These are phyloP conservation scores for Chaenodraco wilsoni DNA, from an alignment of 2,797 vertebrate genomes.

Conservation along the genomic window DNA sequence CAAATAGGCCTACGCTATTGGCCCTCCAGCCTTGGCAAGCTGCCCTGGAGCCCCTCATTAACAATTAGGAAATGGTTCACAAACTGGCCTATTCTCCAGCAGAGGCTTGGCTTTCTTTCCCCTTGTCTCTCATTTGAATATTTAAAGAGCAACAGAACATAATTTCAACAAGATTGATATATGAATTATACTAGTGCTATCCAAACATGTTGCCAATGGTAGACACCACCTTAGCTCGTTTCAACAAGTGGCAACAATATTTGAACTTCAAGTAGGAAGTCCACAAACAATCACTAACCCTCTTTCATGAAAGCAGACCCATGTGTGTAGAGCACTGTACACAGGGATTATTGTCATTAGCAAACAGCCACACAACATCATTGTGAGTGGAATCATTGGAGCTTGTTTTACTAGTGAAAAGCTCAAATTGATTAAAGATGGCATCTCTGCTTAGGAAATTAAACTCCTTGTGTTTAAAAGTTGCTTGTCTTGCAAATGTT, in stretches of 20 bases:
- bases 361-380: constrained; percentile 14
- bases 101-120: constrained; percentile 83
- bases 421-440: not conserved
- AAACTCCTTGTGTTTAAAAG: not conserved
- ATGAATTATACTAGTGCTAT: constrained; percentile 43
- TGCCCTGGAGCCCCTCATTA: constrained; percentile 80
- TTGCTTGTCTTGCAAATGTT: not conserved
- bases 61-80: constrained; percentile 94
- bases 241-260: constrained; percentile 23
- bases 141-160: constrained; percentile 80
- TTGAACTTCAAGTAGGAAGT: constrained; percentile 11
- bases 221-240: not conserved
- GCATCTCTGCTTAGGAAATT: not conserved
- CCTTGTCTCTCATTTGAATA: constrained; percentile 84
- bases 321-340: constrained; percentile 8
- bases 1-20: constrained; percentile 69
- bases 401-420: not conserved
- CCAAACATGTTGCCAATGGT: constrained; percentile 20
- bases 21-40: constrained; percentile 77
- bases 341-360: constrained; percentile 26
- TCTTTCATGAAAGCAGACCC: not conserved
- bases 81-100: constrained; percentile 85
- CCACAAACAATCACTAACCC: not conserved
- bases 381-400: constrained; percentile 13
- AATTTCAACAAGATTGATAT: constrained; percentile 50